Evolutionary conservation across 2,888 invertebrate genomes (phyloP).

Genomic region (Caenorhabditis sinica): DNA sequence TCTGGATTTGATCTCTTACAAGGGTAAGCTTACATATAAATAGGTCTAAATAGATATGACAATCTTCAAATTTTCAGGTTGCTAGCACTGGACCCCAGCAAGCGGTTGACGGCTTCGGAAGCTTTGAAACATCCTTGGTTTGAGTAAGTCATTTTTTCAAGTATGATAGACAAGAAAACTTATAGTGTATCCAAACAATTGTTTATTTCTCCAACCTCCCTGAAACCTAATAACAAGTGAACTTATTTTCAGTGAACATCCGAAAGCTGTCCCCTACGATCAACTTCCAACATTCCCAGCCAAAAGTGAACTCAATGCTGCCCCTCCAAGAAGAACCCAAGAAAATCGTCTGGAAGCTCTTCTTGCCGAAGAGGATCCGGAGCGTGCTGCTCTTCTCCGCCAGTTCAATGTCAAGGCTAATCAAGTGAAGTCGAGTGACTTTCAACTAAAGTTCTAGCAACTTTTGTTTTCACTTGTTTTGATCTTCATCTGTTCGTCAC

Average conservation of each 20-base stretch:
- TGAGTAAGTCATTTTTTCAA: background rate
- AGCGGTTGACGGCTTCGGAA: slow-evolving; percentile 17
- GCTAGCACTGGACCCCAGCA: slow-evolving; percentile 13
- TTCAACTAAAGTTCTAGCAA: slow-evolving; percentile 22
- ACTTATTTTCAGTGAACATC: slow-evolving; percentile 31
- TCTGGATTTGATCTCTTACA: slow-evolving; percentile 27
- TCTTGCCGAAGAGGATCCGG: slow-evolving; percentile 14
- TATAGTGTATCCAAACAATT: background rate
- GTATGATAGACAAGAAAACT: background rate
- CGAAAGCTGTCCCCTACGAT: background rate
- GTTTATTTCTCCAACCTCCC: background rate
- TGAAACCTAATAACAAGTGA: background rate
- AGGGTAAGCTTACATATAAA: slow-evolving; percentile 1
- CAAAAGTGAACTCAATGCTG: slow-evolving; percentile 3
- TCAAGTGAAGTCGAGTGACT: slow-evolving; percentile 29
- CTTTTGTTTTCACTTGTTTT: background rate
- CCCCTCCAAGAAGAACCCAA: background rate
- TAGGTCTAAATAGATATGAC: background rate
- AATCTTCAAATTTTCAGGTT: slow-evolving; percentile 19
- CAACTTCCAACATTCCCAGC: slow-evolving; percentile 15
- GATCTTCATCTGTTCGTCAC: slow-evolving; percentile 2
- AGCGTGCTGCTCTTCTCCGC: slow-evolving; percentile 32
- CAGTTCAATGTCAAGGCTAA: slow-evolving; percentile 32
- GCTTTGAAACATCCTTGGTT: slow-evolving; percentile 27
- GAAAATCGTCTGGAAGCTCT: slow-evolving; percentile 9